Base-by-base conservation (phyloP, 2,113 vertebrate species). In the Petrocephalus zakoni region DNA sequence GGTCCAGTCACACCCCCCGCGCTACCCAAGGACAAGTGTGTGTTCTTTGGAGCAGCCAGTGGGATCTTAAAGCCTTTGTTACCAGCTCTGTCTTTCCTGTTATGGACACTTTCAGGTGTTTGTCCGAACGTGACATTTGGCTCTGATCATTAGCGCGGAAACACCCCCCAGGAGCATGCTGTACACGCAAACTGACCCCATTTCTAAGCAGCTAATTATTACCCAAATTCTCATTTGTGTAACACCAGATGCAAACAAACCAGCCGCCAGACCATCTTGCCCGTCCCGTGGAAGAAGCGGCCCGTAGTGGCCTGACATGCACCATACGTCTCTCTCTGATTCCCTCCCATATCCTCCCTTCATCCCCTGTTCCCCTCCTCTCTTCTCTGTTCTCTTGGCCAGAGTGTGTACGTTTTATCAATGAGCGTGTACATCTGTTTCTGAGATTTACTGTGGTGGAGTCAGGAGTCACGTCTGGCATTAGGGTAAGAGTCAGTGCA, bases 21-120 rank as follows among this genome's bases (percentile, higher is more conserved):
- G 6, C 52, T 86, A 86, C 25, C 51, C 51, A 86, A 85, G 51
- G 84, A 86, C 84, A 86, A 52, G 84, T 86, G 51, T 52, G 84
- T 52, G 29, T 56, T 55, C 51, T n/a, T n/a, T 42, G 37, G 22
- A 83, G 46, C 19, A 37, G 2, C 19, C 37, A 47, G 42, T 42
- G 49, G 37, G 72, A 46, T n/a, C 46, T 83, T 83, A 83, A 83
- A 83, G 37, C 37, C 37, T n/a, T 19, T 6, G 42, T 49, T 47
- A 49, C 46, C 81, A 47, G 81, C 7, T 49, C 42, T 49, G 37
- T 49, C 2, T 83, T 83, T n/a, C 19, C 2, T n/a, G 22, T 7
- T 47, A n/a, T 47, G 42, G 21, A 0, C 34, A 78, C 34, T 42
- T 78, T 78, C 34, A 42, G 72, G 37, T 78, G 72, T 78, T 83